Evolutionary conservation across 2,113 vertebrate genomes (phyloP), one percentile per base, ranked within the genome.

Genomic region (Microtus ochrogaster): DNA sequence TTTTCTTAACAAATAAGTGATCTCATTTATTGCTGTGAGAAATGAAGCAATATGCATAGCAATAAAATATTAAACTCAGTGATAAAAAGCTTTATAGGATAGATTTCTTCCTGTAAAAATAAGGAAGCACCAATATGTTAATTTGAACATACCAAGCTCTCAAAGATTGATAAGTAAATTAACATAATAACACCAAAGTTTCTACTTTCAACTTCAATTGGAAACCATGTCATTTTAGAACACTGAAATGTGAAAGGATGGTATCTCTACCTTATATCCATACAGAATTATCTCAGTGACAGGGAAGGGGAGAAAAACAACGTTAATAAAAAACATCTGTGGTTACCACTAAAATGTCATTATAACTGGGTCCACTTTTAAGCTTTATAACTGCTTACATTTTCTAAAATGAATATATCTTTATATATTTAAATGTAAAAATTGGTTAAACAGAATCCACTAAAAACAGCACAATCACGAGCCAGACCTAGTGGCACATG

Each of bases 1-100:
- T 93, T 94, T 96, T 88, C 84, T 79, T 92, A 95, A 96, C 65
- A 97, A 97, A 94, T 91, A 95, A 79, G 26, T 92, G 65, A 95
- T 77, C 90, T 97, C 65, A 95, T 70, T 96, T 83, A 96, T 73
- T 96, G 28, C 87, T 88, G 4, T 97, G 84, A 92, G 41, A 97
- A 95, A 93, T 83, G 19, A 41, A 91, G 68, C 28, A 94, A 82
- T 76, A 63, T 86, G 92, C 26, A 22, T 47, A 96, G 90, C 81
- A 93, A 84, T 92, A 94, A 95, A 96, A 96, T 82, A 89, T 66
- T 92, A 96, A 95, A 92, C n/a, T 81, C 11, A 39, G 58, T 74
- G 44, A 93, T 88, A 86, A 87, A 97, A 78, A 81, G 22, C 5
- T 92, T 97, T 93, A 66, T 52, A 26, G 1, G 41, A 49, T 81